Base-by-base conservation (phyloP, 2,797 vertebrate genomes). In the Martes flavigula region DNA sequence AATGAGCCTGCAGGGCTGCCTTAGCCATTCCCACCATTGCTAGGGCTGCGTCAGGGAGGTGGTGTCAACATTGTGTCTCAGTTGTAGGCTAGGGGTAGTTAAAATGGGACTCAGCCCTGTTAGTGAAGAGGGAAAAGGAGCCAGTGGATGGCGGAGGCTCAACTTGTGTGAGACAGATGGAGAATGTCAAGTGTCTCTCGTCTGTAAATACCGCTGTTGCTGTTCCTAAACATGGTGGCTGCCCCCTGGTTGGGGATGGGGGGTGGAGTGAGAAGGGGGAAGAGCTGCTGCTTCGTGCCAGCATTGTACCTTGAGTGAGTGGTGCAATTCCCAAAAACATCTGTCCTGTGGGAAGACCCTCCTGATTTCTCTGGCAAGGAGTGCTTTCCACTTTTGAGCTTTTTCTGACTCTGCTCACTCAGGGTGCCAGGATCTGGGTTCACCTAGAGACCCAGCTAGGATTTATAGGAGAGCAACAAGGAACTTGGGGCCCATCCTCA, bases 191-290 rank as follows among this genome's bases (percentile, higher is more conserved):
- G 68, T 20, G 9, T 8, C 8, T n/a, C 73, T 60, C 66, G 38
- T 40, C 13, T 56, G 23, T 27, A 30, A 70, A 51, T 14, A 32
- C 14, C 15, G 17, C 13, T 51, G 25, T 17, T 78, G 2, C 2
- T n/a, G 7, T 48, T 79, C 2, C 9, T 25, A 30, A 35, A 5
- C 40, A 25, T 25, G 32, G 2, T 68, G 43, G 9, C 15, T 0
- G 0, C 11, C 35, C 40, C 66, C 30, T 0, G 1, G 48, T 51
- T 15, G 14, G 14, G 60, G 30, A n/a, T n/a, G 11, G 35, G 48
- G 3, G 48, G 14, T 40, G 46, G 46, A 4, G 21, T 11, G 15
- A 11, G 4, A 21, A n/a, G 13, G 8, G 7, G 10, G 5, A 23
- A 18, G 27, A 62, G 40, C 27, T 48, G 18, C 32, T 40, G 9